Base-by-base conservation (phyloP, 1,140 invertebrate genomes). In the Galendromus occidentalis region DNA sequence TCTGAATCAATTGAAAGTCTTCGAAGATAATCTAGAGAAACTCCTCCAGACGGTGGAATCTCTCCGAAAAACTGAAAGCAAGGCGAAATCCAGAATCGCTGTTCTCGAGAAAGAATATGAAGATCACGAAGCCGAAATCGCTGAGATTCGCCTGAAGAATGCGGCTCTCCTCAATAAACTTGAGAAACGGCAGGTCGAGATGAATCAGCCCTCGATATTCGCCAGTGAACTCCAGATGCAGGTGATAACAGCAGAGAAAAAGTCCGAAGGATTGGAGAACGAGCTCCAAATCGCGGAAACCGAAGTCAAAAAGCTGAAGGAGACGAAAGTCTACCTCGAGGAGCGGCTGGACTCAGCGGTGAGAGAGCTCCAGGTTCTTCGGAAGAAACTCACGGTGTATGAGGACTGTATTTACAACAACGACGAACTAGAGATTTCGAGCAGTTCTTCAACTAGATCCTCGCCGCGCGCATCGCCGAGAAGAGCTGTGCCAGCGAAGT, bases 121-220 rank as follows among this genome's bases (percentile, higher is more conserved):
- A 33, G 51, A 59, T 17, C 51, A 59, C 14, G 51, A 59, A 59
- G 33, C 25, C 22, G 51, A 59, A 33, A 59, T 59, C 22, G 25
- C 51, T 22, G 51, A 59, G 22, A 29, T 29, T 33, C 14, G 22
- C 17, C 22, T 59, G 51, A 59, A 59, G 51, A 59, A 59, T 9
- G 51, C 51, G 4, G 51, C 17, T 17, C 51, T 59, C 14, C 51
- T 59, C 25, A 59, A 59, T 22, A 59, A 59, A 59, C 22, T 59
- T 17, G 51, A 59, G 22, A 33, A 25, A 33, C 51, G 51, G n/a
- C 51, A 59, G 51, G 51, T 59, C 22, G 51, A 59, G n/a, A 59
- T 59, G 51, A 25, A 14, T n/a, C 14, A 59, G 9, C 51, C 51
- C n/a, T 59, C 51, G 25, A 59, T 59, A 20, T 59, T 59, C 51